Percentiles rank a stretch among this genome's conserved stretches.
phyloP scores from a whole-genome alignment of 2,797 vertebrate species.

The Decapterus maruadsi region DNA sequence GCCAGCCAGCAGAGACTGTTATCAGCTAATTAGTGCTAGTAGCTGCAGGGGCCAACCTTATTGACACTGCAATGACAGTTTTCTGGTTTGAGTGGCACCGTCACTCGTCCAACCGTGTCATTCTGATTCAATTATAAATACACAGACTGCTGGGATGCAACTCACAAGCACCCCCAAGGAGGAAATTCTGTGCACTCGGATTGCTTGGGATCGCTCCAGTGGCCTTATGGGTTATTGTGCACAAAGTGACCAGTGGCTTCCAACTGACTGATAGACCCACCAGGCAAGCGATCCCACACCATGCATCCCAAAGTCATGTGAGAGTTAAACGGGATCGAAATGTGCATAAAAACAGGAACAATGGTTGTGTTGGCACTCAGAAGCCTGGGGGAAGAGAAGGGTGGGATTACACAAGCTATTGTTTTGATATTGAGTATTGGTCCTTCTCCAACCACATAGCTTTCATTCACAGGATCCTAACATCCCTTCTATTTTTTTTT shows the following conservation, averaged over 20 bases:
- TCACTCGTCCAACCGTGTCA: constrained; percentile 51
- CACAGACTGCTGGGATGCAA: constrained; percentile 28
- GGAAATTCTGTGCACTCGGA: not conserved
- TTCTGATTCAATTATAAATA: constrained; percentile 65
- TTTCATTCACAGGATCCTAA: constrained; percentile 39
- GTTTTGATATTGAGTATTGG: constrained; percentile 46
- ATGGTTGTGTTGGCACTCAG: constrained; percentile 23
- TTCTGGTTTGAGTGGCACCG: constrained; percentile 62
- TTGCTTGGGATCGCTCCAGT: constrained; percentile 17
- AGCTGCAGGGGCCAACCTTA: constrained; percentile 69
- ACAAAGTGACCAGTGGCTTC: constrained; percentile 31
- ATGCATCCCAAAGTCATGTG: not conserved
- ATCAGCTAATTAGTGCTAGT: constrained; percentile 75
- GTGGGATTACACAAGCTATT: constrained; percentile 56
- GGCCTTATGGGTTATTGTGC: constrained; percentile 19
- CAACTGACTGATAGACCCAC: constrained; percentile 16
- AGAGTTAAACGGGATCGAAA: constrained; percentile 15
- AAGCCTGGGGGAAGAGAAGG: not conserved
- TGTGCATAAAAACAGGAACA: constrained; percentile 37
- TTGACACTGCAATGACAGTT: constrained; percentile 65
- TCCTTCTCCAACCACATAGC: constrained; percentile 40
- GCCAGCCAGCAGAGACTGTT: constrained; percentile 58
- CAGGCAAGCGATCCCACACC: not conserved
- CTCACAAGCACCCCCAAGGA: constrained; percentile 24
- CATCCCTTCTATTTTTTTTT: constrained; percentile 5